These are phyloP conservation scores for Parauchenoglanis punctatus DNA, from an alignment of 2,797 vertebrate species.

Conservation along the genomic window DNA sequence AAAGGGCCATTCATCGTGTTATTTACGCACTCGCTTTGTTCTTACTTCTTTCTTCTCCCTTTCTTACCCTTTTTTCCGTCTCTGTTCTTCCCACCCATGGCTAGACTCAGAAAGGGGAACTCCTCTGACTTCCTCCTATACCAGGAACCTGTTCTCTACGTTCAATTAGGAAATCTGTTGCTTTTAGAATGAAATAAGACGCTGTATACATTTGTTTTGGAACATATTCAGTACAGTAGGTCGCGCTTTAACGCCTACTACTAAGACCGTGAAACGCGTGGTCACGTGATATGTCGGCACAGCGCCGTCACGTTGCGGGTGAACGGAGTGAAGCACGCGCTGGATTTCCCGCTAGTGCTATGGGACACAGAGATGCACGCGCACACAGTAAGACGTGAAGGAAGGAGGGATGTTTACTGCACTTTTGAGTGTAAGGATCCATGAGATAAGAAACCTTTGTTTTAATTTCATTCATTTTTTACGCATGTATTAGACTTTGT, in stretches of 20 bases:
- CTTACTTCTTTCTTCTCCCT: not conserved
- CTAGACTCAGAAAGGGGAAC: slow-evolving; percentile 15
- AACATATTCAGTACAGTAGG: not conserved
- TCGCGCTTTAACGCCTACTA: not conserved
- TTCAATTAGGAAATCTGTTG: not conserved
- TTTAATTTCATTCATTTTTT: not conserved
- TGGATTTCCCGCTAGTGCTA: slow-evolving; percentile 1
- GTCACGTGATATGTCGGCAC: not conserved
- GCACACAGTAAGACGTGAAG: not conserved
- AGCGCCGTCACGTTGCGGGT: not conserved
- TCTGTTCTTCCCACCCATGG: slow-evolving; percentile 1
- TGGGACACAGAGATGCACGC: not conserved
- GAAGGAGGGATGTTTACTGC: slow-evolving; percentile 8
- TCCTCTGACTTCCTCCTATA: slow-evolving; percentile 10
- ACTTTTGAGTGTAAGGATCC: slow-evolving; percentile 1
- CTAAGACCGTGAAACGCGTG: not conserved
- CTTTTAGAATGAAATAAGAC: not conserved
- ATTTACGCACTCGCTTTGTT: slow-evolving; percentile 13
- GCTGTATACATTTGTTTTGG: not conserved
- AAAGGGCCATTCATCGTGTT: not conserved
- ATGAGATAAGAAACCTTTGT: slow-evolving; percentile 15
- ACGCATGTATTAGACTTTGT: too few species aligned
- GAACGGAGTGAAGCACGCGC: not conserved
- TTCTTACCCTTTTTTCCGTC: slow-evolving; percentile 13
- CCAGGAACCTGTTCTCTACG: not conserved